Evolutionary conservation across 2,888 invertebrate species (phyloP), one percentile per base, ranked within the genome.

Genomic region (Heteromyza rotundicornis): DNA sequence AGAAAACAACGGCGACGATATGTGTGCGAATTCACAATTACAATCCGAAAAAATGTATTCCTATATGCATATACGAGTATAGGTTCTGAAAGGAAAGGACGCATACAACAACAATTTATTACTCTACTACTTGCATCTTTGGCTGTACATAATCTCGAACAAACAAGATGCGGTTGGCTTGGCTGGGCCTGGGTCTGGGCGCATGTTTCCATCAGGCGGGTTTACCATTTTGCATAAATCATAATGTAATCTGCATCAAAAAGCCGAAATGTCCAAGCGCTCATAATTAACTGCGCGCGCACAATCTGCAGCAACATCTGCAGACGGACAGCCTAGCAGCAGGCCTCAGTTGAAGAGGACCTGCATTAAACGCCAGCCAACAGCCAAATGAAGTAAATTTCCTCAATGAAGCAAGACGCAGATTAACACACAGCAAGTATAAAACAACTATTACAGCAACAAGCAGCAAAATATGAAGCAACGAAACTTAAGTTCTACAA

Each of bases 211-310:
- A 76, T 80, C 80, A 79, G 73, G 74, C 73, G 78, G 70, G 75
- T 80, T 79, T 76, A 78, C 78, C 77, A 78, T 79, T 79, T 75
- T 76, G 79, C 81, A 82, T 82, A 82, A 82, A 82, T 82, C 82
- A 82, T 80, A 79, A 76, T 81, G 80, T 80, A 82, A 82, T 82
- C 82, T 82, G 77, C 82, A 82, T 82, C 82, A 74, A 72, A 76
- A 73, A 73, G 70, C 71, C 74, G 78, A 80, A 79, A 79, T 81
- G 81, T 81, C 80, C 81, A 81, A 81, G 81, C 76, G 76, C 78
- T 80, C 82, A 81, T 82, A 81, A 81, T 82, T 82, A 82, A 81
- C 81, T 80, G 79, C 77, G 74, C 79, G 71, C 71, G 65, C 73
- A 69, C 70, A 75, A 73, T 71, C 75, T 65, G 71, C 64, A 65